Percentiles rank a stretch among this genome's conserved stretches.
Evolutionary conservation across 2,113 vertebrate genomes (phyloP).

Genomic region (Dasyprocta punctata): DNA sequence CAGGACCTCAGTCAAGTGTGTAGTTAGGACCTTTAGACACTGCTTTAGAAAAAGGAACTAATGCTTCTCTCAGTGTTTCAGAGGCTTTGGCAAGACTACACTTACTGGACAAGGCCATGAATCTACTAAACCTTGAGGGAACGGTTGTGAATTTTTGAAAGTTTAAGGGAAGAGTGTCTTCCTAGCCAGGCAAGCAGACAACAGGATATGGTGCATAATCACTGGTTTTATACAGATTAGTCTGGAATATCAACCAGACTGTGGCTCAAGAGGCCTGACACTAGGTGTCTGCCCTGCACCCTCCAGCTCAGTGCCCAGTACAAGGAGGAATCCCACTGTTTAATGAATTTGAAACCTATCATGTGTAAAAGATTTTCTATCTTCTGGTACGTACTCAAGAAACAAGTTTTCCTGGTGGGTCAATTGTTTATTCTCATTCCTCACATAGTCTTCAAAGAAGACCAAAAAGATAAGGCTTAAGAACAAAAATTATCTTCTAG

Average conservation of each 20-base stretch:
- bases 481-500: not conserved
- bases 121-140: not conserved
- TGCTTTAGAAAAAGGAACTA: not conserved
- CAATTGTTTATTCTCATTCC: slow-evolving; percentile 34
- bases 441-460: slow-evolving; percentile 24
- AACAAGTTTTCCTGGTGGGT: not conserved
- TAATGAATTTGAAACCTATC: not conserved
- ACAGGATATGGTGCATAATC: not conserved
- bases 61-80: not conserved
- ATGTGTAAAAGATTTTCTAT: not conserved
- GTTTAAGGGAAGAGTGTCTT: not conserved
- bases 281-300: not conserved
- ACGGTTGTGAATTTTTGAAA: not conserved
- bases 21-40: slow-evolving; percentile 35
- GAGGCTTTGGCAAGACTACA: not conserved
- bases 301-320: not conserved
- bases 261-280: not conserved
- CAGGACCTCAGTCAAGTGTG: not conserved
- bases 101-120: not conserved
- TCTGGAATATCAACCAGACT: not conserved
- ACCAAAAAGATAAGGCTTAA: not conserved
- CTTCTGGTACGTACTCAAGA: not conserved
- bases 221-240: not conserved
- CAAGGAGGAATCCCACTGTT: not conserved
- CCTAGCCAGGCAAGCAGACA: not conserved